Conservation (phyloP, 1,140 invertebrate genomes). For the Helicoverpa zea region DNA sequence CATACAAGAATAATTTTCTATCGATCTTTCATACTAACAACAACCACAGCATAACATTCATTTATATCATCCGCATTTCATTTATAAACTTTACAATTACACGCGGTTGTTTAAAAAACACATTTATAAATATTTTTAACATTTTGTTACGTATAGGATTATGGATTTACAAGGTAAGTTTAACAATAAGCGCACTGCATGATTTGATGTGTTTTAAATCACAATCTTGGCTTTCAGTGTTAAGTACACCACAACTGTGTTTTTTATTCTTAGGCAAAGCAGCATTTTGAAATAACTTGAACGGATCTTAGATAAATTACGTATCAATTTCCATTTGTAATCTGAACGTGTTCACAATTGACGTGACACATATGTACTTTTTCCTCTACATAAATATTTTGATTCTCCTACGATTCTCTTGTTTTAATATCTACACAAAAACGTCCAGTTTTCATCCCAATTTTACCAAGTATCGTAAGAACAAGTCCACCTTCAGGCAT, state of each 20-base stretch:
- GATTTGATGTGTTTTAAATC: slow-evolving; percentile 37
- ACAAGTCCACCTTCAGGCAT: slow-evolving; percentile 68
- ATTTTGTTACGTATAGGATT: slow-evolving; percentile 34
- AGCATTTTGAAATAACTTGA: background rate
- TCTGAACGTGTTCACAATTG: too few relatives aligned
- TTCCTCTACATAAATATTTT: too few relatives aligned
- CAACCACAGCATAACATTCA: background rate
- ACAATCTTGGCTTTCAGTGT: slow-evolving; percentile 40
- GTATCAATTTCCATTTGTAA: background rate
- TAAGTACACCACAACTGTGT: slow-evolving; percentile 26
- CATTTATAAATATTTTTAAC: slow-evolving; percentile 6
- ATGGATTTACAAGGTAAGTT: slow-evolving; percentile 45
- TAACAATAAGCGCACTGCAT: slow-evolving; percentile 48
- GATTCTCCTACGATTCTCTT: too few relatives aligned
- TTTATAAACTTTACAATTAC: slow-evolving; percentile 30
- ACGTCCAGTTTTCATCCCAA: background rate
- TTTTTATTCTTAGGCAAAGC: background rate
- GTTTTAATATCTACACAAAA: background rate
- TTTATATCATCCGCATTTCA: slow-evolving; percentile 28
- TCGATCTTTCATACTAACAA: background rate
- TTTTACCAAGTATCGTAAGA: slow-evolving; percentile 6
- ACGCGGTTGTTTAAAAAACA: slow-evolving; percentile 16
- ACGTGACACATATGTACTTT: too few relatives aligned
- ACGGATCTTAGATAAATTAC: background rate
- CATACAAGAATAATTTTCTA: too few relatives aligned